phyloP scores from a whole-genome alignment of 2,113 vertebrate genomes.

The Mirounga angustirostris region DNA sequence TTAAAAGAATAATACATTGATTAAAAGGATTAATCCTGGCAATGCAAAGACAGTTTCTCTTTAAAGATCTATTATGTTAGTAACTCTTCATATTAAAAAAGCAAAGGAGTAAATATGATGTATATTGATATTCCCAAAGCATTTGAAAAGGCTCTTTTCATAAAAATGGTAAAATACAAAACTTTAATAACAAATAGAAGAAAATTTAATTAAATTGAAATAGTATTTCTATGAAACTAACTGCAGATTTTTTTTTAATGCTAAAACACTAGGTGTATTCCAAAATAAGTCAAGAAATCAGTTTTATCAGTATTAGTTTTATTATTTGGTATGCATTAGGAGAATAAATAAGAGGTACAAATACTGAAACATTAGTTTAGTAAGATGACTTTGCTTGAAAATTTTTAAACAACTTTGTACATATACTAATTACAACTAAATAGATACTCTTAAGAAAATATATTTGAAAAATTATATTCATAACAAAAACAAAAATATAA shows the following conservation, averaged over 20 bases:
- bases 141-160: neutral
- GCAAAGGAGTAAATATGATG: neutral
- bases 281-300: slow-evolving; percentile 10
- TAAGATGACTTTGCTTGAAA: neutral
- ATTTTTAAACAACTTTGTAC: neutral
- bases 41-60: neutral
- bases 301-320: neutral
- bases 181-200: neutral
- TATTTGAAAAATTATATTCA: neutral
- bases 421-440: neutral
- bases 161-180: neutral
- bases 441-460: neutral
- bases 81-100: slow-evolving; percentile 20
- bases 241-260: neutral
- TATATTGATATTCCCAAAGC: neutral
- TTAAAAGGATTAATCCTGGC: neutral
- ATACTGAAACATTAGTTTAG: neutral
- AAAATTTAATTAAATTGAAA: slow-evolving; percentile 14
- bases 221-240: neutral
- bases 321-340: neutral
- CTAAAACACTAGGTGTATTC: neutral
- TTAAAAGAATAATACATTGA: slow-evolving; percentile 1
- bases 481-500: neutral
- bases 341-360: neutral
- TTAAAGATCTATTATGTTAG: neutral